A percentile compares a stretch with the other conserved stretches of the same genome.
phyloP scores from a whole-genome alignment of 37 sponge, comb jelly and placozoan species.

The Petrosia ficiformis region DNA sequence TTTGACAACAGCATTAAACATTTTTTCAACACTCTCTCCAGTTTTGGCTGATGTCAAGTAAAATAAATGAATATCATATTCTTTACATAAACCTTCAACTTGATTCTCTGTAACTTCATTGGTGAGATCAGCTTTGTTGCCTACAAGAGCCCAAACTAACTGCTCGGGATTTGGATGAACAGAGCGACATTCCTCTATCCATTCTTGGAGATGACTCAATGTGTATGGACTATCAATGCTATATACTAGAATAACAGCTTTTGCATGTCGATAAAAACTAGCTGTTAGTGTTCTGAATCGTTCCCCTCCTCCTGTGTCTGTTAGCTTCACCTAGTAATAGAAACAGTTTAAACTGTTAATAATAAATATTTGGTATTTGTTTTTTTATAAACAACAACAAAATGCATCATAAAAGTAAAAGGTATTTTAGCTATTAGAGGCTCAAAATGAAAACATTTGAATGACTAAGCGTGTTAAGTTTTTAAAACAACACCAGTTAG shows the following conservation, averaged over 20 bases:
- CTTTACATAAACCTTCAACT: slow-evolving; percentile 12
- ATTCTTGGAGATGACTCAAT: slow-evolving; percentile 51
- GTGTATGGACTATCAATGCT: slow-evolving; percentile 58
- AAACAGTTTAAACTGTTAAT: too few species aligned
- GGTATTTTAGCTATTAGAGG: too few species aligned
- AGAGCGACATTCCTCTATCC: slow-evolving; percentile 53
- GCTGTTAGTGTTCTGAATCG: slow-evolving; percentile 68
- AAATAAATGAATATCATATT: background rate
- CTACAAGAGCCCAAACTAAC: slow-evolving; percentile 51
- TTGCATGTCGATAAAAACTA: slow-evolving; percentile 64
- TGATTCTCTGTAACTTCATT: slow-evolving; percentile 31
- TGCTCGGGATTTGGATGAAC: slow-evolving; percentile 12
- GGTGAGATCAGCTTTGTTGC: slow-evolving; percentile 58
- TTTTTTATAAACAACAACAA: too few species aligned
- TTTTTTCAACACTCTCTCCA: slow-evolving; percentile 51
- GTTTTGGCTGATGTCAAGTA: slow-evolving; percentile 73
- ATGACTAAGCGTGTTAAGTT: too few species aligned
- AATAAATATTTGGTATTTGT: too few species aligned
- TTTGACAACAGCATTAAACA: slow-evolving; percentile 36
- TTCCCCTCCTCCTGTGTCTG: slow-evolving; percentile 81
- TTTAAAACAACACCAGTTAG: too few species aligned
- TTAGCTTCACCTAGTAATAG: slow-evolving; percentile 41
- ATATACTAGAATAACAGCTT: slow-evolving; percentile 69
- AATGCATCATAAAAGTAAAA: too few species aligned
- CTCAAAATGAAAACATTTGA: too few species aligned